Base-by-base conservation (phyloP, 2,888 invertebrate genomes). In the Serripes groenlandicus region DNA sequence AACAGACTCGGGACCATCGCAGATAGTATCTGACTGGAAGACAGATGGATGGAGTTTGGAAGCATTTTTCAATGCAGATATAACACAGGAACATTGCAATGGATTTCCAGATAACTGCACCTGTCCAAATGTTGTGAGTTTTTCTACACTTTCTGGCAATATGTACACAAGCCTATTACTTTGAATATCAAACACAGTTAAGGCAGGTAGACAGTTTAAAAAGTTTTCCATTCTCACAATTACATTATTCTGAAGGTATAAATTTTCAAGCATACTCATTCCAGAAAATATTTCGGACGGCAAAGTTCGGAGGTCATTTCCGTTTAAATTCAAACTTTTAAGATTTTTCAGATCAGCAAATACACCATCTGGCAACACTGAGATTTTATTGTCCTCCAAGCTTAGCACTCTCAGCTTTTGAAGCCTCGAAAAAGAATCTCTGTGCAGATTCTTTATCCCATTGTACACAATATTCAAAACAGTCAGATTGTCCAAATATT, bases 21-120 rank as follows among this genome's bases (percentile, higher is more conserved):
- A 93, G 7, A 71, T 75, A 2, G 90, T 75, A 18, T 73, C 28
- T 9, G 77, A 54, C 35, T 70, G 69, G 35, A 90, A 75, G 18
- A 70, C 72, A 2, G 70, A n/a, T 15, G 82, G 37, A 23, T 78
- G 58, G n/a, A 26, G 60, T 0, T 81, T 69, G 7, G 89, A 7
- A 28, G 85, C 35, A 9, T 64, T n/a, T 15, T 85, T 73, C n/a
- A 93, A 74, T 7, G 71, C 54, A 15, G 23, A 32, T 15, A 92
- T 66, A 37, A 79, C 87, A 85, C 93, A 93, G 3, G 92, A 91
- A 71, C 93, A 93, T n/a, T 91, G 90, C 37, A 90, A 89, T n/a
- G 90, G 90, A 75, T 93, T 93, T 74, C 76, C 70, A 49, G 84
- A 75, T 3, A 91, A 28, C 62, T 85, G 78, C 9, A 91, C 75